Conservation (phyloP, 2,888 invertebrate species). For the Thereva nobilitata region DNA sequence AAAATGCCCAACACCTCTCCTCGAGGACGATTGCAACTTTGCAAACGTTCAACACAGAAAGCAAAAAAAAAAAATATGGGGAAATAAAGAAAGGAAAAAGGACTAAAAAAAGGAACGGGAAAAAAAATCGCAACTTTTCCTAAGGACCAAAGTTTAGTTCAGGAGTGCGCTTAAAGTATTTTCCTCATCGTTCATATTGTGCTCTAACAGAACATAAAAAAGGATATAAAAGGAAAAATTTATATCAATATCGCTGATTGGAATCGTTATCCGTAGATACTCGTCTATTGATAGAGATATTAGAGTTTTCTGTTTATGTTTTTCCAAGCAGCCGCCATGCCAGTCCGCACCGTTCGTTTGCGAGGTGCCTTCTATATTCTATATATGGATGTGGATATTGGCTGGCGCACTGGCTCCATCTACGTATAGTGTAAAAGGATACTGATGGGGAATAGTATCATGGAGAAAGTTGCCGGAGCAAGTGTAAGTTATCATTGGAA, state of each 20-base stretch:
- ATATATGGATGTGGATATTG: no score
- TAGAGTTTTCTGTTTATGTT: slow-evolving; percentile 18
- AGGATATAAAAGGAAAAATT: slow-evolving; percentile 23
- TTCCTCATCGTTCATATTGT: slow-evolving; percentile 24
- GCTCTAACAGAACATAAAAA: slow-evolving; percentile 17
- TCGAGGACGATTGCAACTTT: no score
- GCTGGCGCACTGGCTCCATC: no score
- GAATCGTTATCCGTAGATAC: slow-evolving; percentile 30
- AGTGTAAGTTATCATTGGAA: slow-evolving; percentile 8
- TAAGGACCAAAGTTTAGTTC: slow-evolving; percentile 29
- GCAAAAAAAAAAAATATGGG: no score
- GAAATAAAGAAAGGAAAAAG: no score
- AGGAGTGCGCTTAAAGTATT: slow-evolving; percentile 20
- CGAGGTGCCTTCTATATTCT: no score
- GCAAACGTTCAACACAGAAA: no score
- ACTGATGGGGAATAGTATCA: no score
- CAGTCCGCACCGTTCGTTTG: no score
- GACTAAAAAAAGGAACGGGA: background rate
- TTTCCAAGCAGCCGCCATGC: background rate
- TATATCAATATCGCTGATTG: slow-evolving; percentile 34
- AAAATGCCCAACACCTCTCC: no score
- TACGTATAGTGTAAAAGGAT: no score
- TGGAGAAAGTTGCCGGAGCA: background rate
- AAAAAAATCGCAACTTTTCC: slow-evolving; percentile 20
- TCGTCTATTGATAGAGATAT: slow-evolving; percentile 27